Evolutionary conservation across 1,140 invertebrate genomes (phyloP), one percentile per base, ranked within the genome.

Genomic region (Brachionus asplanchnoidis): DNA sequence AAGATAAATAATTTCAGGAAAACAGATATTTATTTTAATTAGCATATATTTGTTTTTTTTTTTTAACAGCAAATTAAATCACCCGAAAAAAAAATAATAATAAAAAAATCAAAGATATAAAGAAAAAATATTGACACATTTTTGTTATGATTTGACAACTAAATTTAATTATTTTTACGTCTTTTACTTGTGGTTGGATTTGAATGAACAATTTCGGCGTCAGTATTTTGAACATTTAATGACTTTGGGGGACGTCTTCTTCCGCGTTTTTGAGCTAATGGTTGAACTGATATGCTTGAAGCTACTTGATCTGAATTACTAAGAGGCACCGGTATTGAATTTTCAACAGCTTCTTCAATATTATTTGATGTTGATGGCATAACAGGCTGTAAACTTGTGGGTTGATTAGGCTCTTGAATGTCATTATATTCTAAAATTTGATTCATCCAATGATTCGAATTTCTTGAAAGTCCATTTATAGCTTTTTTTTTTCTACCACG

Each of bases 281-380:
- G 50, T 53, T 53, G 50, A 53, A 53, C 17, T 53, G 50, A n/a
- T n/a, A 53, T 53, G 50, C 50, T 53, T 53, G 50, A 53, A 53
- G 50, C 50, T 53, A 53, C 50, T 53, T 53, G 50, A 53, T 20
- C 7, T n/a, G 50, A 53, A 53, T 53, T 5, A 53, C 50, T 53
- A 5, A 32, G 28, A 32, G 28, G 28, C 28, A 32, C 28, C 28
- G n/a, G n/a, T n/a, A 65, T 65, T 65, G 60, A 23, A 66, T 66
- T 66, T 66, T 66, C 60, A 66, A 66, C 2, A 65, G 56, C 17
- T 66, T 28, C 28, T 28, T 66, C 60, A 66, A 66, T 23, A 66
- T 66, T 66, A 66, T 66, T 66, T 26, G 60, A 66, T 66, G 60
- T 66, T 23, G 60, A 66, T 66, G 60, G 17, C 60, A 66, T 66